Conservation (phyloP, 2,797 vertebrate genomes). For the Alcedo quadribrachys region DNA sequence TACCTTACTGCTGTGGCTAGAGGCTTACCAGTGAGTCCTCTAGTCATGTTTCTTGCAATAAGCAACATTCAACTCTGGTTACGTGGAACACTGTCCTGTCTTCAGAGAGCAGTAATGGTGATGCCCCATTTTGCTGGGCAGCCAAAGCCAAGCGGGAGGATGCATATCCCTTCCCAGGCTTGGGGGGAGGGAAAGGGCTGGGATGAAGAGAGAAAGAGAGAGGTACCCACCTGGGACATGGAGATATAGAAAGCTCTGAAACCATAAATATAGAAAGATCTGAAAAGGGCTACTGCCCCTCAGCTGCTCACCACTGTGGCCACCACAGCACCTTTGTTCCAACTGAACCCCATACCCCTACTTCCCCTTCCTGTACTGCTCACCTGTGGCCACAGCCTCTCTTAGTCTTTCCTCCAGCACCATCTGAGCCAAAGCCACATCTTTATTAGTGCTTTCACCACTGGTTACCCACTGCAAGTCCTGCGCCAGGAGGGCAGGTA, state of each 20-base stretch:
- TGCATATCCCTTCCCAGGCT: rapidly evolving
- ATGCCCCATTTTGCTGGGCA: neutral
- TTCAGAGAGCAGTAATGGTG: neutral
- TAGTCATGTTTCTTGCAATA: neutral
- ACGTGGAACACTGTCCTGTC: neutral
- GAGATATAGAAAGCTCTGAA: neutral
- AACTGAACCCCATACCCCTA: rapidly evolving
- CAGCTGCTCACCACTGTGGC: neutral
- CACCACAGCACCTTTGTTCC: neutral
- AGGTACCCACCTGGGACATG: neutral
- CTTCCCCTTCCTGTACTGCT: neutral
- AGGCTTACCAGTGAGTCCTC: neutral
- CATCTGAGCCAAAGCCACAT: neutral
- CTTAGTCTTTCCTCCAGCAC: neutral
- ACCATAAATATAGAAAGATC: neutral
- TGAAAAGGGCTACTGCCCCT: neutral
- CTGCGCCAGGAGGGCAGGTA: rapidly evolving
- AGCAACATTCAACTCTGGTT: neutral
- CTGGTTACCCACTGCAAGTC: neutral
- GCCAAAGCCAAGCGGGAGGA: neutral
- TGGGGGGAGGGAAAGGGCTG: neutral
- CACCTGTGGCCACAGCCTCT: neutral
- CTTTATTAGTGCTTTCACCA: rapidly evolving
- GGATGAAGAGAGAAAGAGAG: neutral
- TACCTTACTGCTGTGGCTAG: neutral